Conservation (phyloP, 2,888 invertebrate species). For the Furcula furcula region DNA sequence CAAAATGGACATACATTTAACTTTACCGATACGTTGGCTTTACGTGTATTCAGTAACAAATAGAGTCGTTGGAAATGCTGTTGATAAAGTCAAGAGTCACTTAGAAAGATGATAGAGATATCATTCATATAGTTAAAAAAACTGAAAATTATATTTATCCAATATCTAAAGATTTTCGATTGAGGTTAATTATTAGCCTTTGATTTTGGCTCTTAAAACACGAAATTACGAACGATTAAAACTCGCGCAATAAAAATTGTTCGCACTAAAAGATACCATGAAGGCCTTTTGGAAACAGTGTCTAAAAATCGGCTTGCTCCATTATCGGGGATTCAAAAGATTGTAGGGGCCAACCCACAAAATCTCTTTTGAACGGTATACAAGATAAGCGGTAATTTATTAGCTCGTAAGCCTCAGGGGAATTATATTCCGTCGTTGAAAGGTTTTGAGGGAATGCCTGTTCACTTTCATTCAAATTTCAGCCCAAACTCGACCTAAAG, state of each 20-base stretch:
- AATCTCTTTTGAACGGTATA: slow-evolving; percentile 46
- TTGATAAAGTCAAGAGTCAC: no score
- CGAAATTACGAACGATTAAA: no score
- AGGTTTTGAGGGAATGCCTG: slow-evolving; percentile 13
- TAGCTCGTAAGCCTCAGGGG: slow-evolving; percentile 20
- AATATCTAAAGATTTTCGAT: no score
- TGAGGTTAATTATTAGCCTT: no score
- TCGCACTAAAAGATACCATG: slow-evolving; percentile 6
- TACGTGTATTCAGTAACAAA: no score
- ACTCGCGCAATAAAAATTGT: not conserved
- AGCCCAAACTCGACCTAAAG: not conserved
- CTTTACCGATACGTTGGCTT: no score
- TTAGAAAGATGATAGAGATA: no score
- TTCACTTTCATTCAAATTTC: not conserved
- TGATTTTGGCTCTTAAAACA: no score
- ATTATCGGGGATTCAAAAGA: slow-evolving; percentile 48
- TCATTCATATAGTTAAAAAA: no score
- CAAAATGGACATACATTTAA: no score
- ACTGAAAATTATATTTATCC: no score
- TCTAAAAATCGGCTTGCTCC: slow-evolving; percentile 34
- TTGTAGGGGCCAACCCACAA: slow-evolving; percentile 31
- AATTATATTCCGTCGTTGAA: slow-evolving; percentile 16
- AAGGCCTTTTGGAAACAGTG: slow-evolving; percentile 21
- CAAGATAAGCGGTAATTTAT: slow-evolving; percentile 44
- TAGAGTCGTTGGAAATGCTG: no score